Percentiles rank a stretch among this genome's conserved stretches.
Conservation (phyloP, 1,140 invertebrate species). For the Pseudomyrmex cubaensis region DNA sequence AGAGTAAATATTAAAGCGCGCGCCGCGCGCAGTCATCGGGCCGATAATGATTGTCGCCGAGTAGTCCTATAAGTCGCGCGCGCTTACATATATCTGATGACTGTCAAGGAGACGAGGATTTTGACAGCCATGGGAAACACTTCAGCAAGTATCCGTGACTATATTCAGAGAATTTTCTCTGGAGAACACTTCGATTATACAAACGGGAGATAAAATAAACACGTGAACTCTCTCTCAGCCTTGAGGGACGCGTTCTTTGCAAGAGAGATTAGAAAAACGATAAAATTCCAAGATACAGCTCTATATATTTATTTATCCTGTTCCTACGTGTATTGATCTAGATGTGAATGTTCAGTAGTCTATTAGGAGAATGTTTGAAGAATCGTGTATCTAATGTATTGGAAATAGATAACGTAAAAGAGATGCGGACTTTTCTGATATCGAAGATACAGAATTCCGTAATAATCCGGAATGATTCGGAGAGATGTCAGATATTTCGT, state of each 20-base stretch:
- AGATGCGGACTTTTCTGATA: too few species aligned
- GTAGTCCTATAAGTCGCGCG: conserved; percentile 32
- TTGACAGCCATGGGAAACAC: conserved; percentile 79
- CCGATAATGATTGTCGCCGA: conserved; percentile 81
- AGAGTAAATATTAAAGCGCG: conserved; percentile 82
- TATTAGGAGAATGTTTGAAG: too few species aligned
- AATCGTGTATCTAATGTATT: too few species aligned
- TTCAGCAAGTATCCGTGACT: conserved; percentile 60
- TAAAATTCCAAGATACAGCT: conserved; percentile 2
- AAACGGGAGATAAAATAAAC: background rate
- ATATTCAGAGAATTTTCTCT: background rate
- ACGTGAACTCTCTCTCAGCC: too few species aligned
- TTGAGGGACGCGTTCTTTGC: background rate
- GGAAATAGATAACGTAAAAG: too few species aligned
- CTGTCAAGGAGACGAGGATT: conserved; percentile 64
- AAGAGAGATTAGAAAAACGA: conserved; percentile 23
- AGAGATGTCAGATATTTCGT: too few species aligned
- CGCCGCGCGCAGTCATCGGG: conserved; percentile 76
- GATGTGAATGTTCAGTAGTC: background rate
- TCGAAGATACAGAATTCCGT: too few species aligned
- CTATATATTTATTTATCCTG: conserved; percentile 25
- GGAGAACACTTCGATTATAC: background rate
- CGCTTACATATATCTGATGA: conserved; percentile 52
- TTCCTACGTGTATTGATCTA: background rate
- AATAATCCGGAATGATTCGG: too few species aligned